These are phyloP conservation scores for Acrobasis suavella DNA, from an alignment of 2,888 invertebrate species.

Conservation along the genomic window DNA sequence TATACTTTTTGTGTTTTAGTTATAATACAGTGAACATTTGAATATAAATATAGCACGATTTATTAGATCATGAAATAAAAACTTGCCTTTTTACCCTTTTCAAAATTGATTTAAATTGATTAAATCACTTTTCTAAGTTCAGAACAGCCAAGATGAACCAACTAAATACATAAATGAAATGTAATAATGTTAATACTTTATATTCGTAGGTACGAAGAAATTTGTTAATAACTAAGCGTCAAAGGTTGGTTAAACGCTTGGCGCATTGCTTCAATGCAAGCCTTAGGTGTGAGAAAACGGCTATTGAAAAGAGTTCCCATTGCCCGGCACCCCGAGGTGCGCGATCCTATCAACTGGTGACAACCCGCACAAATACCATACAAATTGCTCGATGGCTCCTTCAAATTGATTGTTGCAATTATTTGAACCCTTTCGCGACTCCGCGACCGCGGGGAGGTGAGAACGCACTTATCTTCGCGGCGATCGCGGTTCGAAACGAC, in stretches of 20 bases:
- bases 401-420: slow-evolving; percentile 81
- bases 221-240: too few species aligned
- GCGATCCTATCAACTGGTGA: slow-evolving; percentile 78
- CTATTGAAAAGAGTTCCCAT: slow-evolving; percentile 68
- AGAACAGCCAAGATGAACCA: too few species aligned
- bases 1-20: neutral
- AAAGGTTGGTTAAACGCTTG: slow-evolving; percentile 16
- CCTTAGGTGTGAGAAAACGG: slow-evolving; percentile 76
- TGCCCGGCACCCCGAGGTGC: slow-evolving; percentile 66
- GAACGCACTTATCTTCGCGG: slow-evolving; percentile 75
- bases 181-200: too few species aligned
- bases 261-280: slow-evolving; percentile 32
- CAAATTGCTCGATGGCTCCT: slow-evolving; percentile 80
- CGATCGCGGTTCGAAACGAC: slow-evolving; percentile 55
- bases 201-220: too few species aligned
- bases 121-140: too few species aligned
- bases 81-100: too few species aligned
- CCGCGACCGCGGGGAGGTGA: slow-evolving; percentile 76
- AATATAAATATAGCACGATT: too few species aligned
- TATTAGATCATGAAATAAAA: too few species aligned
- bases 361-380: slow-evolving; percentile 82
- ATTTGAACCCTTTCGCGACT: slow-evolving; percentile 78
- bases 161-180: too few species aligned
- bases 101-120: too few species aligned
- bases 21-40: too few species aligned